Evolutionary conservation across 2,113 vertebrate species (phyloP), one percentile per base, ranked within the genome.

Genomic region (Nannospalax galili): DNA sequence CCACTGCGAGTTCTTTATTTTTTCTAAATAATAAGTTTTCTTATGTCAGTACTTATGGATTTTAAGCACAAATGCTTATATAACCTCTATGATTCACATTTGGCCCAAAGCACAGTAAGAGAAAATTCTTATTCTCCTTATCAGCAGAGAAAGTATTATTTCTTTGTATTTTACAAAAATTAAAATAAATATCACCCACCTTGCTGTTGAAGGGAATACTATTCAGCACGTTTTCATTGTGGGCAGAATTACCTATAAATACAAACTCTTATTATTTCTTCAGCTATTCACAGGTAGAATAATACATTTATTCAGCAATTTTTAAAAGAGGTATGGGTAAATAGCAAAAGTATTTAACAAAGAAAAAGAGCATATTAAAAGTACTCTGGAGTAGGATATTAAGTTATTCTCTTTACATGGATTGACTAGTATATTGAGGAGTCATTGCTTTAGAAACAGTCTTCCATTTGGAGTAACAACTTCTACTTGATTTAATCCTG

Each of bases 231-330:
- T 95, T 96, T 95, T 95, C 95, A 24, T 86, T 94, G 89, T 64
- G n/a, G 87, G 88, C 26, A 81, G 26, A 92, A 1, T 96, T 96
- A 96, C 84, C 91, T 98, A 58, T 9, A 28, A 86, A 95, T 87
- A 90, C 64, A 78, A 89, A 95, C 5, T 78, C 28, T 96, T 88
- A 96, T 16, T 40, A 30, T 67, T 2, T 65, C 69, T 92, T 92
- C 42, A 64, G 17, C 92, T 28, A 70, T 91, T 90, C 45, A 70
- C 4, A 88, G 5, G 91, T 45, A 75, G 67, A 14, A 79, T 91
- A 20, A 75, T 82, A 85, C 19, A 84, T 80, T 75, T 91, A 80
- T 81, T 94, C 26, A 82, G 30, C 3, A 73, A 37, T 69, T 60
- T n/a, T n/a, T n/a, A n/a, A n/a, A n/a, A n/a, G 81, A 3, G 7